Conservation (phyloP, 2,888 invertebrate species). For the Pterostichus madidus region DNA sequence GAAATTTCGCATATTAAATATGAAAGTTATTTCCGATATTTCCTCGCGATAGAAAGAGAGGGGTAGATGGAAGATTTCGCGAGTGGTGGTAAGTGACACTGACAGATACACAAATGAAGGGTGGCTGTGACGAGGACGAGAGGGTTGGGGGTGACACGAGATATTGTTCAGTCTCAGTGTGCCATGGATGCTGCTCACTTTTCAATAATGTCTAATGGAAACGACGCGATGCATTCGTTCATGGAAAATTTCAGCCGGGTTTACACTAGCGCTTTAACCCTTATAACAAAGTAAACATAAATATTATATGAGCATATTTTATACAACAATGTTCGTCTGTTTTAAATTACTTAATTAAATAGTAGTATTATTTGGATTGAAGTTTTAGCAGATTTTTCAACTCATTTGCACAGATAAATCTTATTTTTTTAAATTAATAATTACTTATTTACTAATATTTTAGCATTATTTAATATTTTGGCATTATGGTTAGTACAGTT, state of each 20-base stretch:
- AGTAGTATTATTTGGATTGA: too few relatives aligned
- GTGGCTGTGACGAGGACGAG: constrained; percentile 1
- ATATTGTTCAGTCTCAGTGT: constrained; percentile 57
- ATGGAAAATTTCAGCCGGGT: constrained; percentile 5
- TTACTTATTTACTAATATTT: too few relatives aligned
- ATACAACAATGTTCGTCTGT: too few relatives aligned
- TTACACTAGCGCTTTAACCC: constrained; percentile 25
- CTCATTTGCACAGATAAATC: too few relatives aligned
- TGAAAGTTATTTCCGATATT: constrained; percentile 47
- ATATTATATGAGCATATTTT: too few relatives aligned
- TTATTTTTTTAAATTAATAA: too few relatives aligned
- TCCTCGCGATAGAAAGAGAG: constrained; percentile 10
- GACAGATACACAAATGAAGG: constrained; percentile 77
- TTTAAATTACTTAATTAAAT: too few relatives aligned
- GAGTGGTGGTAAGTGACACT: constrained; percentile 73
- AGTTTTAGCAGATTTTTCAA: too few relatives aligned
- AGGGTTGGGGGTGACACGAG: constrained; percentile 44
- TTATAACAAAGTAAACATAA: neutral
- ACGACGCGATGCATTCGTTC: constrained; percentile 68
- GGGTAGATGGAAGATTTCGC: constrained; percentile 19
- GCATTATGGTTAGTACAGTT: too few relatives aligned
- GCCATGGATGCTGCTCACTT: constrained; percentile 74
- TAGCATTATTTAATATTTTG: too few relatives aligned
- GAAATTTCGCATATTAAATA: constrained; percentile 32
- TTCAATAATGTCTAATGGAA: constrained; percentile 77